Evolutionary conservation across 2,113 vertebrate genomes (phyloP), one percentile per base, ranked within the genome.

Genomic region (Mus spicilegus): DNA sequence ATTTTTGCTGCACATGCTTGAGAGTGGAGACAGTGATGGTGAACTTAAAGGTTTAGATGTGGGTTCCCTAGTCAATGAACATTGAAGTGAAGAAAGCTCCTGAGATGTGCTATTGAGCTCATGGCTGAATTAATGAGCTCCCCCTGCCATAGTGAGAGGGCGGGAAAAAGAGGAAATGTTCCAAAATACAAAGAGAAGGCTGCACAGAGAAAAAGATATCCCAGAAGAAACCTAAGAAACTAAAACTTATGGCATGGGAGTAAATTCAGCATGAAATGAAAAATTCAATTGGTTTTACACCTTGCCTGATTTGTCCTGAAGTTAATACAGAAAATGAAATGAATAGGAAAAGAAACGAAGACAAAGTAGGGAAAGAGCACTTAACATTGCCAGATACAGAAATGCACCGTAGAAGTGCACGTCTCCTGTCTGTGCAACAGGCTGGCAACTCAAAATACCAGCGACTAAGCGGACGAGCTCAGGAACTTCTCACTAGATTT

Each of bases 261-360:
- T 13, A 58, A 82, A 24, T 58, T n/a, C n/a, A 82, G 7, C 80
- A 61, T 61, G 12, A 28, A 82, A 82, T 82, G 56, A 82, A 87
- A 73, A 61, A 89, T 86, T 51, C 72, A 14, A 7, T 17, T 77
- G 56, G 12, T 49, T 54, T 93, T 88, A 42, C 51, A 75, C 9
- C 28, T 96, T 93, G 56, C 94, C 49, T 88, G 49, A 75, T 81
- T 10, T 91, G 49, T 93, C 73, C 49, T 93, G 24, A 90, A 95
- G 85, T 70, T 78, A 17, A 1, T 30, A 69, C n/a, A 93, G 63
- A 81, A 92, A 87, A 65, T 87, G 28, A 93, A 89, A 73, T 9
- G 80, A 14, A 36, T 80, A 39, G 92, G 75, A 94, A 87, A 94
- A 69, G 73, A 90, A 82, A 67, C 54, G 10, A 16, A 67, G 46